Evolutionary conservation across 2,113 vertebrate genomes (phyloP).

Genomic region (Oryzias javanicus): DNA sequence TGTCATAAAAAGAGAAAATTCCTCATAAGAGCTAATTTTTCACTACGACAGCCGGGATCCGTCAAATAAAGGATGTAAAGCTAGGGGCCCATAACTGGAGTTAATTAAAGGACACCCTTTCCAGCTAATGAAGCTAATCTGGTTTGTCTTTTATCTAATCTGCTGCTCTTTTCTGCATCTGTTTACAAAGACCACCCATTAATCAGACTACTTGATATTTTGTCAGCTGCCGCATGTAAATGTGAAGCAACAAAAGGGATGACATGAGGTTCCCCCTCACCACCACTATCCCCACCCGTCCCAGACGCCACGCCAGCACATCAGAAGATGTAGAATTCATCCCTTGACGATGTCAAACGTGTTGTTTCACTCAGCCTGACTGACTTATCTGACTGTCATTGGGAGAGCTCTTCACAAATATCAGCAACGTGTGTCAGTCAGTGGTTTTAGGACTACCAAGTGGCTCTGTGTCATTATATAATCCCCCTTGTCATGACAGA

Average conservation of each 20-base stretch:
- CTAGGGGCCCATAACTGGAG: background rate
- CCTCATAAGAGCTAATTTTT: background rate
- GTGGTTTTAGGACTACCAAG: slow-evolving; percentile 46
- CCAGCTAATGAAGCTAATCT: background rate
- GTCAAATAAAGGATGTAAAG: background rate
- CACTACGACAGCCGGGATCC: background rate
- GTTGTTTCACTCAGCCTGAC: slow-evolving; percentile 57
- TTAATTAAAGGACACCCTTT: background rate
- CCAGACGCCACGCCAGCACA: slow-evolving; percentile 9
- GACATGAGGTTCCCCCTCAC: background rate
- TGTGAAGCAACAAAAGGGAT: background rate
- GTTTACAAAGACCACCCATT: background rate
- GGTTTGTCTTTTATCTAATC: slow-evolving; percentile 5
- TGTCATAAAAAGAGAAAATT: background rate
- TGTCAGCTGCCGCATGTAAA: background rate
- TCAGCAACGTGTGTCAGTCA: slow-evolving; percentile 64
- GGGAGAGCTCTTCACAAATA: slow-evolving; percentile 47
- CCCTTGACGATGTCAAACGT: slow-evolving; percentile 36
- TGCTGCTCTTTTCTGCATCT: background rate
- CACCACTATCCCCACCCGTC: slow-evolving; percentile 2
- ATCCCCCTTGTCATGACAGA: slow-evolving; percentile 57
- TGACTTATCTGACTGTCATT: slow-evolving; percentile 61
- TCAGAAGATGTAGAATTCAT: slow-evolving; percentile 56
- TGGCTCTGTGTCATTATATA: slow-evolving; percentile 60
- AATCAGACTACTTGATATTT: background rate